These are phyloP conservation scores for Gymnorhina tibicen DNA, from an alignment of 2,113 vertebrate species.

Conservation along the genomic window DNA sequence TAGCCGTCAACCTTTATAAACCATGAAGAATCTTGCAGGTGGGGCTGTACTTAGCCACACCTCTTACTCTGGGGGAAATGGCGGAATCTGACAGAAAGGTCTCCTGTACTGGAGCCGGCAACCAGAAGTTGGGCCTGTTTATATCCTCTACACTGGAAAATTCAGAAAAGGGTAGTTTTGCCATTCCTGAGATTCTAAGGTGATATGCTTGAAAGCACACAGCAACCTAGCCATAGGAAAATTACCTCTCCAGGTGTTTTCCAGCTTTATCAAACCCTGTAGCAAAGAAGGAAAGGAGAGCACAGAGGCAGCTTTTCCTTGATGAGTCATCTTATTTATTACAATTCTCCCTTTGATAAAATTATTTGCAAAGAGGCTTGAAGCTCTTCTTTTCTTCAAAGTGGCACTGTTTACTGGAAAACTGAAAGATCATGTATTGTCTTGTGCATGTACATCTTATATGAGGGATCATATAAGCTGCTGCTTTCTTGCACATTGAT, in stretches of 20 bases:
- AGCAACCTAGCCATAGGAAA: not conserved
- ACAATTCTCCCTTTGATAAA: not conserved
- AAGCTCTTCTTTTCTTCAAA: not conserved
- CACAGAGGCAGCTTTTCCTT: not conserved
- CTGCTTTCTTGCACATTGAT: not conserved
- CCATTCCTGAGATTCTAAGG: not conserved
- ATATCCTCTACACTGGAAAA: not conserved
- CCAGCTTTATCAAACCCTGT: not conserved
- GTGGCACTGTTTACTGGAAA: not conserved
- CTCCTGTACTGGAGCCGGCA: not conserved
- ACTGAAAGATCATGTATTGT: not conserved
- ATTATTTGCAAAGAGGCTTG: not conserved
- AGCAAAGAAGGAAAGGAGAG: not conserved
- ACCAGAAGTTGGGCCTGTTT: not conserved
- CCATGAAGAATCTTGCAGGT: not conserved
- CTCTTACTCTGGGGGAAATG: not conserved
- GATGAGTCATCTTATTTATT: not conserved
- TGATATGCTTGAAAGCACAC: not conserved
- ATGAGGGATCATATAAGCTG: not conserved
- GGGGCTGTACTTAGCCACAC: not conserved
- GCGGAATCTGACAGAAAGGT: not conserved
- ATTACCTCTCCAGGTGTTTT: not conserved
- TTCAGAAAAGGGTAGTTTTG: not conserved
- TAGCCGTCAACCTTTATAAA: not conserved
- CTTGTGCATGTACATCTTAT: not conserved